Evolutionary conservation across 2,888 invertebrate species (phyloP), one percentile per base, ranked within the genome.

Genomic region (Apamea crenata): DNA sequence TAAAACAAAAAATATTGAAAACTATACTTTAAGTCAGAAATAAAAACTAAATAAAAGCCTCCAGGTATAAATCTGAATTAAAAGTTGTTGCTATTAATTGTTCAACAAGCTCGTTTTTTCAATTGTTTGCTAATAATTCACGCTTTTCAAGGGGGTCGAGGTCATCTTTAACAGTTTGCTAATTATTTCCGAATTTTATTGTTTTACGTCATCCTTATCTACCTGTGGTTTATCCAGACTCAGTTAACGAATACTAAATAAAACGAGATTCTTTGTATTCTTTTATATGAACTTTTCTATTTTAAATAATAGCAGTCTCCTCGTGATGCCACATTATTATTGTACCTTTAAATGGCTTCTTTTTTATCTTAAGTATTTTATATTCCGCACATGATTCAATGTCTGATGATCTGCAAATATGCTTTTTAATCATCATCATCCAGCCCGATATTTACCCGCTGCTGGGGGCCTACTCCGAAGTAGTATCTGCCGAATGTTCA

Each of bases 141-240:
- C 65, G 87, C 71, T 74, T 18, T 67, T 53, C 36, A 56, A 70
- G 59, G 76, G 47, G 65, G 71, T 76, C 61, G 80, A 83, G 80
- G 76, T 70, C 18, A 47, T 5, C 36, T 76, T 16, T 21, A 74
- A 63, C 40, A 53, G 29, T 40, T 44, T 16, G 10, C 63, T 53
- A 68, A 76, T 67, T 69, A 71, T 78, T 74, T 86, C 78, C 71
- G 73, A 86, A 32, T 59, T 63, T 61, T 66, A 14, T 59, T 40
- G n/a, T 29, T 21, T 73, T 69, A 40, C 18, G 53, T 29, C 6
- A 47, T 29, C 12, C 8, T 36, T 10, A 36, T 66, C 1, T 16
- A 14, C n/a, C 3, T n/a, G 6, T 40, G 18, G 7, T 4, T 66
- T 66, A 71, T 63, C 25, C 47, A 36, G 44, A 50, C 10, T 36